Conservation (phyloP, 2,797 vertebrate species). For the Sebastes vulpes region DNA sequence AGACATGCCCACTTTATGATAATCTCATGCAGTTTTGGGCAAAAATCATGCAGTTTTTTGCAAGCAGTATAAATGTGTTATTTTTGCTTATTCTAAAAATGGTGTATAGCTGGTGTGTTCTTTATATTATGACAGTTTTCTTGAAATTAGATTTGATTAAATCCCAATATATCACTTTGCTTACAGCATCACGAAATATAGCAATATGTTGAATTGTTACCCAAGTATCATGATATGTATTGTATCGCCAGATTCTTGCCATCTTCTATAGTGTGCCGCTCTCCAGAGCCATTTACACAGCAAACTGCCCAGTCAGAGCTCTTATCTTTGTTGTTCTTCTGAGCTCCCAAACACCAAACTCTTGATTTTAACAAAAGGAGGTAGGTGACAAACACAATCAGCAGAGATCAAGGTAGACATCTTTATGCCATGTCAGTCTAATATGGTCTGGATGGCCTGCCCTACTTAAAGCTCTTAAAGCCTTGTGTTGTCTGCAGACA, state of each 20-base stretch:
- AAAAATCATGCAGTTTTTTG: too few species aligned
- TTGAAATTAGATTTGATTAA: too few species aligned
- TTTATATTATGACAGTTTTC: too few species aligned
- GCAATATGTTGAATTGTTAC: too few species aligned
- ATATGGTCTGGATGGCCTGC: constrained; percentile 17
- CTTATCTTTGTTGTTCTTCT: constrained; percentile 17
- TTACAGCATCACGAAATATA: too few species aligned
- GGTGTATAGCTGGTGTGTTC: too few species aligned
- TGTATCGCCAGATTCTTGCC: neutral
- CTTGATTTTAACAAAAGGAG: constrained; percentile 30
- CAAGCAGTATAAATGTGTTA: too few species aligned
- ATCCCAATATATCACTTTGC: too few species aligned
- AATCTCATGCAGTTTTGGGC: too few species aligned
- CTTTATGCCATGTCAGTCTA: constrained; percentile 19
- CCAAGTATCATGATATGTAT: too few species aligned
- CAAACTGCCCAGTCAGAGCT: neutral
- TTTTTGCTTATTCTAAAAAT: too few species aligned
- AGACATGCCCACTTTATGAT: too few species aligned
- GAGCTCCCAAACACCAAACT: constrained; percentile 27
- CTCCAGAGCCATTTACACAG: constrained; percentile 14
- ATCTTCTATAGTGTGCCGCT: neutral
- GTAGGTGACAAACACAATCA: constrained; percentile 48
- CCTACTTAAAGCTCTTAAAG: constrained; percentile 44
- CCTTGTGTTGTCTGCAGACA: constrained; percentile 26
- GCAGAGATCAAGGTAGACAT: constrained; percentile 33